Evolutionary conservation across 2,888 invertebrate genomes (phyloP).

Genomic region (Patella pellucida): DNA sequence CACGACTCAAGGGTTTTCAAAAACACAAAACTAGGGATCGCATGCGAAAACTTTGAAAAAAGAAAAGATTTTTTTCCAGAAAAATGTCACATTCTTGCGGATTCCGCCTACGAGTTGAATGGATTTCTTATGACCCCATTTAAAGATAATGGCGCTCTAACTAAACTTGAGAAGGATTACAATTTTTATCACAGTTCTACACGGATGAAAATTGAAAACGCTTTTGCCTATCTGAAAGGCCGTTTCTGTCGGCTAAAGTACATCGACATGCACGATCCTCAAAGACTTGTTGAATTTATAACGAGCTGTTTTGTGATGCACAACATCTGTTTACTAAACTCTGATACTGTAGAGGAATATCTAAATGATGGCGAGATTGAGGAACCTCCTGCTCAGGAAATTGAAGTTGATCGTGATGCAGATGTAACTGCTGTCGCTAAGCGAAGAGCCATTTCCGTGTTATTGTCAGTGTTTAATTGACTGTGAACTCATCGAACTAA

Average conservation of each 20-base stretch:
- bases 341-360: conserved; percentile 11
- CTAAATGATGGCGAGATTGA: conserved; percentile 6
- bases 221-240: conserved; percentile 15
- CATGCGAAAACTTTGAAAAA: neutral
- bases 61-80: conserved; percentile 1
- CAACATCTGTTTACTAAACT: conserved; percentile 11
- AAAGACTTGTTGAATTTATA: conserved; percentile 11
- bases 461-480: conserved; percentile 4
- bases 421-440: conserved; percentile 4
- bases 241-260: conserved; percentile 14
- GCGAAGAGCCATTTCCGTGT: neutral
- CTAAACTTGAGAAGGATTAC: conserved; percentile 3
- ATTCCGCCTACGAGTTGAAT: conserved; percentile 1
- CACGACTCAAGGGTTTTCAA: conserved; percentile 14
- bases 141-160: conserved; percentile 8
- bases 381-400: neutral
- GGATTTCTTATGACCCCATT: neutral
- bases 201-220: conserved; percentile 9
- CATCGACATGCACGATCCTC: conserved; percentile 7
- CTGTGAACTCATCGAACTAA: neutral
- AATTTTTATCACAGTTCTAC: conserved; percentile 10
- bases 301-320: conserved; percentile 12
- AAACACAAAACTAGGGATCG: conserved; percentile 13
- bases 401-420: neutral
- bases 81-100: neutral